phyloP scores from a whole-genome alignment of 1,140 invertebrate species.

The Lepeophtheirus salmonis region DNA sequence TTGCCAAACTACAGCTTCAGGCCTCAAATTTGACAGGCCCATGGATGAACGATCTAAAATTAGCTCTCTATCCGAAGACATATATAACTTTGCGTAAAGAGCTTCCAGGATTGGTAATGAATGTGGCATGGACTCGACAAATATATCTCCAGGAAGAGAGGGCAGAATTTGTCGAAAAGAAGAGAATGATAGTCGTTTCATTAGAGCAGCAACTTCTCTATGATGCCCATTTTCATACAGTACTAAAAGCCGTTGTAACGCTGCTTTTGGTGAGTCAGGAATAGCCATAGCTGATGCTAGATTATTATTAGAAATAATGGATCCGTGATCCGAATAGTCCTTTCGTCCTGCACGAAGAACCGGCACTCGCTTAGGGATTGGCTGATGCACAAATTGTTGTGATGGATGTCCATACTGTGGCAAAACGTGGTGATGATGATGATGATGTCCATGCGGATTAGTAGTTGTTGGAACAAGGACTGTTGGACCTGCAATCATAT shows the following conservation, averaged over 20 bases:
- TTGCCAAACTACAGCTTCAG: constrained; percentile 57
- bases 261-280: constrained; percentile 48
- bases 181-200: constrained; percentile 47
- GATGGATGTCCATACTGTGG: not conserved
- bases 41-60: constrained; percentile 27
- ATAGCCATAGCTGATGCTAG: constrained; percentile 33
- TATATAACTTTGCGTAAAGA: constrained; percentile 47
- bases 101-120: constrained; percentile 65
- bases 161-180: constrained; percentile 44
- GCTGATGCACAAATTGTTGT: not conserved
- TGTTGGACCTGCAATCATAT: not conserved
- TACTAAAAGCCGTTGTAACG: constrained; percentile 44
- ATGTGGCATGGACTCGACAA: constrained; percentile 66
- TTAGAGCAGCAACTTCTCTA: constrained; percentile 51
- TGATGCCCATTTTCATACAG: constrained; percentile 57
- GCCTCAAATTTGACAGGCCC: constrained; percentile 23
- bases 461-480: not conserved
- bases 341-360: not conserved
- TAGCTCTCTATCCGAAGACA: constrained; percentile 22
- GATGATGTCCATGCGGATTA: not conserved
- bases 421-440: not conserved
- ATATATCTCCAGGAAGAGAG: constrained; percentile 61
- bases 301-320: constrained; percentile 22
- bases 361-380: not conserved
- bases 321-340: not conserved